These are phyloP conservation scores for Characodon lateralis DNA, from an alignment of 2,797 vertebrate species.

Conservation along the genomic window DNA sequence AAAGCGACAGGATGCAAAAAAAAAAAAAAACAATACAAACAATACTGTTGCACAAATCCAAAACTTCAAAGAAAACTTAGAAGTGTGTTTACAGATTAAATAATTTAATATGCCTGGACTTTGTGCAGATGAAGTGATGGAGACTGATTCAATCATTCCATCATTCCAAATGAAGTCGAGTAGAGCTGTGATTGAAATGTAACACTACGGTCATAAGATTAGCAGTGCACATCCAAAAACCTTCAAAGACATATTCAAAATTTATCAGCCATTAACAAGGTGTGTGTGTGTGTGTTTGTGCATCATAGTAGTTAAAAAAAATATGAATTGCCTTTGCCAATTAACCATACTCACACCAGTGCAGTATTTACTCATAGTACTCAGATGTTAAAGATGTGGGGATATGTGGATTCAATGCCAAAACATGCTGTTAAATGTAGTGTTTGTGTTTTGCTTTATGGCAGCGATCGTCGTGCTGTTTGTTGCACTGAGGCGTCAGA, in stretches of 20 bases:
- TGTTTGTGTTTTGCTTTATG: constrained; percentile 25
- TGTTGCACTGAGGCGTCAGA: constrained; percentile 93
- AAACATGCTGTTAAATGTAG: background rate
- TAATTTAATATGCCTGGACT: background rate
- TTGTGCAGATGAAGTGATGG: background rate
- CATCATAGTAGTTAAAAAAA: constrained; percentile 25
- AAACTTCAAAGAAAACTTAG: background rate
- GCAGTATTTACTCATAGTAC: constrained; percentile 9
- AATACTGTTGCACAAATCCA: background rate
- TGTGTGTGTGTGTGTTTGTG: constrained; percentile 1
- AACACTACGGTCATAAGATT: background rate
- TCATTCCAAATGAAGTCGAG: background rate
- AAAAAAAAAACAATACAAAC: too few species aligned
- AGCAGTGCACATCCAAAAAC: constrained; percentile 9
- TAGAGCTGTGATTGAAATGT: background rate
- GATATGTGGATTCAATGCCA: constrained; percentile 4
- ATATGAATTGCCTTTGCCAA: constrained; percentile 37
- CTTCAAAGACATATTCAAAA: constrained; percentile 28
- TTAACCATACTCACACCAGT: constrained; percentile 13
- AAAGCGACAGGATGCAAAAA: too few species aligned
- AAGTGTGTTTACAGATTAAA: constrained; percentile 1
- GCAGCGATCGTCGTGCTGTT: constrained; percentile 87
- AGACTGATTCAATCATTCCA: background rate
- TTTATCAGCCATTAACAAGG: constrained; percentile 29
- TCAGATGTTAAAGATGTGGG: background rate